Percentiles rank a stretch among this genome's conserved stretches.
Evolutionary conservation across 2,888 invertebrate genomes (phyloP).

Genomic region (Eudasyphora cyanicolor): DNA sequence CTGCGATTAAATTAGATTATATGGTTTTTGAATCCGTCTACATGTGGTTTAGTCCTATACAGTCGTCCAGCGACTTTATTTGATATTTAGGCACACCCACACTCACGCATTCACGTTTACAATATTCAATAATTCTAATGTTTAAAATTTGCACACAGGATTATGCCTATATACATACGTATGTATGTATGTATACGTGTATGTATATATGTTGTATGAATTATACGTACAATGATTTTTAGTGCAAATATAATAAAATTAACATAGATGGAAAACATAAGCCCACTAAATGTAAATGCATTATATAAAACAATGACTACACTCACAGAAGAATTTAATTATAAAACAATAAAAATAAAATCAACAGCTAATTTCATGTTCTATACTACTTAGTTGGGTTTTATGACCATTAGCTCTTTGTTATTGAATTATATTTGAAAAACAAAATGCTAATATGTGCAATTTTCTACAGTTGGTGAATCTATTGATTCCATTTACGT

Average conservation of each 20-base stretch:
- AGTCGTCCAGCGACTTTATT: constrained; percentile 59
- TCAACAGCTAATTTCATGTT: too few relatives aligned
- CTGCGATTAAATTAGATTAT: constrained; percentile 1
- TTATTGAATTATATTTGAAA: too few relatives aligned
- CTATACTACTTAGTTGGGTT: too few relatives aligned
- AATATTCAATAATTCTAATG: background rate
- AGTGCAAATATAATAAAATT: background rate
- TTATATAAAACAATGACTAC: background rate
- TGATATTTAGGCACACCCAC: background rate
- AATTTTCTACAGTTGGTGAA: too few relatives aligned
- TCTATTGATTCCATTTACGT: too few relatives aligned
- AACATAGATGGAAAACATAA: background rate
- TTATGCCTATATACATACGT: background rate
- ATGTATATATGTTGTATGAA: too few relatives aligned
- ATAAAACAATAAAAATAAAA: background rate
- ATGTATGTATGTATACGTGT: too few relatives aligned
- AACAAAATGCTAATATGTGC: too few relatives aligned
- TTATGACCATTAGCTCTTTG: too few relatives aligned
- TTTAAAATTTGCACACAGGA: background rate
- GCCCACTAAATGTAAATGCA: background rate
- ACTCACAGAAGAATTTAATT: background rate
- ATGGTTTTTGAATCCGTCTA: background rate
- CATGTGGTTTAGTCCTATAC: constrained; percentile 5
- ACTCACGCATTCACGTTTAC: background rate
- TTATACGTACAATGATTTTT: background rate